Percentiles rank a stretch among this genome's conserved stretches.
Evolutionary conservation across 2,888 invertebrate species (phyloP).

Genomic region (Andrena trimmerana): DNA sequence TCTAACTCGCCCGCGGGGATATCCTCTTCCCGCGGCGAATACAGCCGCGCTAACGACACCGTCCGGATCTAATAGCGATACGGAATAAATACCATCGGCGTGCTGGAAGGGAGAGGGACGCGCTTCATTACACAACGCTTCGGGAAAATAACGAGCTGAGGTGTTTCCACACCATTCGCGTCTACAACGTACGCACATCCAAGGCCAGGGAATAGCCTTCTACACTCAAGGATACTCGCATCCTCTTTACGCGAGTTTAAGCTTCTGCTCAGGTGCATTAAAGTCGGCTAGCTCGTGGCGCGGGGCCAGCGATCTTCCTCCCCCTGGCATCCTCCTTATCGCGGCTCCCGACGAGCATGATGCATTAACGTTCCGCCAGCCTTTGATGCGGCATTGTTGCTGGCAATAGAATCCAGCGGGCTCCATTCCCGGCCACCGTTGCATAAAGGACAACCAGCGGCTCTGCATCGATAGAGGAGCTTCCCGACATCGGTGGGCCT

Average conservation of each 20-base stretch:
- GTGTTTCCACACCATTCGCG: conserved; percentile 61
- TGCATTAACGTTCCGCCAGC: conserved; percentile 50
- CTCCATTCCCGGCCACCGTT: too few species aligned
- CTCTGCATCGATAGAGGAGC: too few species aligned
- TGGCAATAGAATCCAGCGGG: conserved; percentile 43
- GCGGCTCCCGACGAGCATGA: conserved; percentile 55
- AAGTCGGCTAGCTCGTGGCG: conserved; percentile 47
- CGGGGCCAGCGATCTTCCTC: conserved; percentile 16
- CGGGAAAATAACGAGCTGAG: conserved; percentile 68
- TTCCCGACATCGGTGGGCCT: neutral
- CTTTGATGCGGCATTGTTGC: conserved; percentile 59
- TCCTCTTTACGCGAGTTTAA: conserved; percentile 68
- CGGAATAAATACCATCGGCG: conserved; percentile 42
- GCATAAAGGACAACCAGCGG: too few species aligned
- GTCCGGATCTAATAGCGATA: conserved; percentile 55
- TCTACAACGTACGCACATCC: conserved; percentile 67
- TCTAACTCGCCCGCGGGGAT: neutral
- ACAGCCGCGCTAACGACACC: conserved; percentile 45
- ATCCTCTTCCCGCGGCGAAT: neutral
- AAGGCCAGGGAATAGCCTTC: conserved; percentile 74
- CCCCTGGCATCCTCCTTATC: conserved; percentile 45
- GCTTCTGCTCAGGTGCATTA: conserved; percentile 63
- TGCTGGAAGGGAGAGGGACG: conserved; percentile 30
- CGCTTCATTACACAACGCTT: conserved; percentile 67
- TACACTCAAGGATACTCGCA: conserved; percentile 68